Base-by-base conservation (phyloP, 2,888 invertebrate species). In the Drosophila silvestris region DNA sequence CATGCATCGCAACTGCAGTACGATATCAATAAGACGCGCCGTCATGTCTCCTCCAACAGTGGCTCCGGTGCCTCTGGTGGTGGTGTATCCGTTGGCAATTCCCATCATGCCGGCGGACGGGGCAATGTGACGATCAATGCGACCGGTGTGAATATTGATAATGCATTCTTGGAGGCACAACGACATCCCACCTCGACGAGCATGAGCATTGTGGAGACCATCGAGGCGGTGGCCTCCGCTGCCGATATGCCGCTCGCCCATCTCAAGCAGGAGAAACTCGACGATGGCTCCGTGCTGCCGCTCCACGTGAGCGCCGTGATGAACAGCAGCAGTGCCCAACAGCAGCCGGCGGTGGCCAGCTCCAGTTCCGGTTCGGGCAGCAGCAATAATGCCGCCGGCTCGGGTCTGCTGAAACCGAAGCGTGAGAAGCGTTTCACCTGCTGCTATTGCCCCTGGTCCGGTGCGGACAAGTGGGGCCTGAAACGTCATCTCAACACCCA, bases 401-500 rank as follows among this genome's bases (percentile, higher is more conserved):
- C 89, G 0, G 92, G 92, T 16, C 87, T 82, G 59, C 62, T 91
- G 22, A 93, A 93, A 66, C 91, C 93, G 3, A 96, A 94, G 93
- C 95, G 95, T 59, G 96, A 96, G 92, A 95, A 96, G 85, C 95
- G 97, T 83, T 97, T 96, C 94, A 96, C 96, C 81, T 98, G 98
- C 94, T 97, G 97, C 92, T 98, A 97, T 93, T 98, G 98, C 93
- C 95, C 97, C 30, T 98, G 98, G 98, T 97, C 97, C 47, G 98
- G 98, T 30, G 97, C 97, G 67, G 98, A 98, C 94, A 98, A 98
- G 93, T 98, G 98, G 98, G 98, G 98, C 91, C 94, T 98, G 72
- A 98, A 98, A 93, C 95, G 98, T 56, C 98, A 98, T 93, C 95
- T 98, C 90, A 98, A 98, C 94, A 98, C 98, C 41, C 98, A 98